Conservation (phyloP, 1,140 invertebrate species). For the Calephelis nemesis region DNA sequence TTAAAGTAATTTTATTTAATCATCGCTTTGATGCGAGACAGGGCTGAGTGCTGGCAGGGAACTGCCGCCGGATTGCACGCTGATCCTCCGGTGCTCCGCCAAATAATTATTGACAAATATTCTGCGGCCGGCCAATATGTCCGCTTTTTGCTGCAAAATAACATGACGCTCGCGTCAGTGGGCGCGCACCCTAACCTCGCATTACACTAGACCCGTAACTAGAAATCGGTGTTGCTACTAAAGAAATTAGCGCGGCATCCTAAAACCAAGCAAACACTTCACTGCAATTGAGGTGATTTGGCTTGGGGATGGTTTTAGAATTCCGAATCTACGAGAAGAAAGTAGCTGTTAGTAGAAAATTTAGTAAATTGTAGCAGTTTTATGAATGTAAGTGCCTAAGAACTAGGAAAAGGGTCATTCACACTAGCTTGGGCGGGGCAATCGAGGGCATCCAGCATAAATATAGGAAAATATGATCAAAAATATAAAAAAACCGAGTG, state of each 20-base stretch:
- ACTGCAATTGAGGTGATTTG: not conserved
- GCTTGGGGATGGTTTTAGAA: conserved; percentile 57
- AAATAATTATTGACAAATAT: conserved; percentile 81
- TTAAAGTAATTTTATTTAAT: conserved; percentile 47
- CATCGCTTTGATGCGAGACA: conserved; percentile 75
- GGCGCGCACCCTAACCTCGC: conserved; percentile 35
- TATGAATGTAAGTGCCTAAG: conserved; percentile 67
- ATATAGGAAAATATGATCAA: conserved; percentile 51
- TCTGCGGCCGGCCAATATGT: conserved; percentile 79
- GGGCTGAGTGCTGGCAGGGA: conserved; percentile 75
- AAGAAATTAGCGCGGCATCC: conserved; percentile 42
- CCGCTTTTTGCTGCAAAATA: conserved; percentile 80
- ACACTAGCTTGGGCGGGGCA: conserved; percentile 69
- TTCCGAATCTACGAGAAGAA: conserved; percentile 56
- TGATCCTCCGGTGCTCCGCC: conserved; percentile 80
- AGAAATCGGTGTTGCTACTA: conserved; percentile 45
- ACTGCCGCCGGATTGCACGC: conserved; percentile 77
- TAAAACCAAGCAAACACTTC: conserved; percentile 48
- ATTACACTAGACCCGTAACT: conserved; percentile 34
- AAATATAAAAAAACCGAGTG: conserved; percentile 62
- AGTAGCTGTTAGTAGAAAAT: conserved; percentile 51
- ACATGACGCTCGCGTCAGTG: conserved; percentile 66
- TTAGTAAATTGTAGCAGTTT: conserved; percentile 61
- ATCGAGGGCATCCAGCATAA: conserved; percentile 74
- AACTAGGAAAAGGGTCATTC: conserved; percentile 72